Evolutionary conservation across 2,113 vertebrate species (phyloP), one percentile per base, ranked within the genome.

Genomic region (Empidonax traillii): DNA sequence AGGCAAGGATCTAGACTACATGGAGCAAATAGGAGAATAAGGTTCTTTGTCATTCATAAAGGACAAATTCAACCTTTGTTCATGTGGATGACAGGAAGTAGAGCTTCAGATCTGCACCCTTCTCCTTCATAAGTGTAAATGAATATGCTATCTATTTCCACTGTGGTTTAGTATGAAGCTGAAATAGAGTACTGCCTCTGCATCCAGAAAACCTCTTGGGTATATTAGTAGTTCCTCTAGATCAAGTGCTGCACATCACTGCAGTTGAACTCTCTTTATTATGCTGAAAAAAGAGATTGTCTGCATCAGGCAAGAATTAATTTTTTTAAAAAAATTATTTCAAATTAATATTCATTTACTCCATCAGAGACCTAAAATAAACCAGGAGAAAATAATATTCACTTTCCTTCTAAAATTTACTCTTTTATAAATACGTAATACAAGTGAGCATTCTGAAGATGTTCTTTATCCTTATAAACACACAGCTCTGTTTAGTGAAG

Each of bases 261-360:
- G 24, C 37, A 49, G 41, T 69, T 74, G 52, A 90, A 69, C 19
- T 39, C 59, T 51, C 22, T 74, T 85, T 69, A 59, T 76, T 76
- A 73, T 49, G 68, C 49, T 69, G 44, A 68, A 77, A 65, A 84
- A 73, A 80, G 14, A 66, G 6, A 30, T 44, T 73, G 20, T 27
- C 37, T 73, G 41, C 67, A 76, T 52, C 53, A 80, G 41, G 9
- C 16, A 87, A 37, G 31, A 89, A 66, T 44, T 4, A 52, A 61
- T 52, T 73, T 51, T 0, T 23, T 77, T 43, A 12, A 41, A 9
- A 23, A 63, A 41, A 25, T 86, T 58, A 3, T 59, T 83, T 65
- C 46, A 69, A 89, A 89, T 55, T 67, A 65, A 80, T 51, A 69
- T 69, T 76, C 4, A n/a, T 92, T 80, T 87, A 43, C 31, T 95